phyloP scores from a whole-genome alignment of 2,113 vertebrate genomes.

The Corythornis madagascariensis region DNA sequence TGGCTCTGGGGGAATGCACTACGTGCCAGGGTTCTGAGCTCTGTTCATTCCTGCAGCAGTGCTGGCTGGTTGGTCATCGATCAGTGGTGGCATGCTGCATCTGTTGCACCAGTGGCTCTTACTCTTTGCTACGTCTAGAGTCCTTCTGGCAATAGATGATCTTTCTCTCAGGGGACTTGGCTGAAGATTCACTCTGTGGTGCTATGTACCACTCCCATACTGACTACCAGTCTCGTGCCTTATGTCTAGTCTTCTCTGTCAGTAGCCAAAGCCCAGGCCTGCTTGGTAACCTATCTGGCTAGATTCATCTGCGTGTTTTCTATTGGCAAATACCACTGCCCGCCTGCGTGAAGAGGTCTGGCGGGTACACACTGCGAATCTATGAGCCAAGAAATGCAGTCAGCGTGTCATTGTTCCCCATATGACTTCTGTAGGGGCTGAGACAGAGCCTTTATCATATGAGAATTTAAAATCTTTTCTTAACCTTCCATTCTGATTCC shows the following conservation, averaged over 20 bases:
- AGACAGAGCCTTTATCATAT: background rate
- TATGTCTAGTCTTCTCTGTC: background rate
- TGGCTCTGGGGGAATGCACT: slow-evolving; percentile 30
- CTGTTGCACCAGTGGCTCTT: slow-evolving; percentile 23
- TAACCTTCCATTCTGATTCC: background rate
- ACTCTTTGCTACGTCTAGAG: background rate
- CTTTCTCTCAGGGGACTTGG: background rate
- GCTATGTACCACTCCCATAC: background rate
- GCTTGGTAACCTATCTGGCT: background rate
- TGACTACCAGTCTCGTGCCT: background rate
- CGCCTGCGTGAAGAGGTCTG: background rate
- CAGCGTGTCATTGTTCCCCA: background rate
- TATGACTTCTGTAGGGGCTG: background rate
- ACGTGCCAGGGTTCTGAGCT: slow-evolving; percentile 25
- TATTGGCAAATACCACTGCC: background rate
- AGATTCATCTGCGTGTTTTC: background rate
- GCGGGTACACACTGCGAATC: background rate
- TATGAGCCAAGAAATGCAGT: background rate
- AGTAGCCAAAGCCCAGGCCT: background rate
- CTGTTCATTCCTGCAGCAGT: background rate
- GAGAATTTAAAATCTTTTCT: background rate
- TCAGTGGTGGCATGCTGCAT: slow-evolving; percentile 37
- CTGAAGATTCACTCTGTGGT: background rate
- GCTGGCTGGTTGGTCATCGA: slow-evolving; percentile 41
- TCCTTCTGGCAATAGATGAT: background rate